These are phyloP conservation scores for Machimus rusticus DNA, from an alignment of 2,888 invertebrate genomes.

Conservation along the genomic window DNA sequence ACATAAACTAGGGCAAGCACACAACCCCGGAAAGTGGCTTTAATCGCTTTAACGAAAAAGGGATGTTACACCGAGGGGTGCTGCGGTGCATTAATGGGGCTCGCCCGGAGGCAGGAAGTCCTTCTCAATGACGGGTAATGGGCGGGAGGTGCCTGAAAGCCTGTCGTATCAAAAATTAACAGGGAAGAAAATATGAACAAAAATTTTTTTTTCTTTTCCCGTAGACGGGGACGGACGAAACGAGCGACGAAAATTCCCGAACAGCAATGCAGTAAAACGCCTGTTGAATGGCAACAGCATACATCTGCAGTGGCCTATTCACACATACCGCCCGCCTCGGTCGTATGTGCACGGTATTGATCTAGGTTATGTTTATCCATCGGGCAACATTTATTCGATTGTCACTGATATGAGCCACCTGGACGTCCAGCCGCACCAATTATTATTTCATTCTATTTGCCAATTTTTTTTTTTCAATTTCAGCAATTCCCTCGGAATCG, in stretches of 20 bases:
- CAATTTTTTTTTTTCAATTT: background rate
- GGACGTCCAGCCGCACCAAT: background rate
- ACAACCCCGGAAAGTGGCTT: constrained; percentile 22
- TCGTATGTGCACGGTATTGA: constrained; percentile 49
- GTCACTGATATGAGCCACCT: constrained; percentile 4
- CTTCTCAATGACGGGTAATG: background rate
- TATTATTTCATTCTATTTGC: background rate
- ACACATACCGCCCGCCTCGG: constrained; percentile 45
- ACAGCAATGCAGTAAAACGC: constrained; percentile 52
- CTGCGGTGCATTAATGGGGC: background rate
- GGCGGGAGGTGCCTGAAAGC: background rate
- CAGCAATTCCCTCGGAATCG: background rate
- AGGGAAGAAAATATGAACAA: background rate
- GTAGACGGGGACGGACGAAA: background rate
- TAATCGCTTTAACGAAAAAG: constrained; percentile 32
- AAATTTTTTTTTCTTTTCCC: constrained; percentile 39
- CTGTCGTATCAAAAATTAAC: background rate
- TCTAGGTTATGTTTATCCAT: constrained; percentile 52
- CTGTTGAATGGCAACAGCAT: constrained; percentile 49
- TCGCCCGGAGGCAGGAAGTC: background rate
- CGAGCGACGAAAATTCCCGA: constrained; percentile 37
- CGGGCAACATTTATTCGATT: constrained; percentile 43
- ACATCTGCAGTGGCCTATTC: constrained; percentile 33
- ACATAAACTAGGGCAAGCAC: constrained; percentile 37
- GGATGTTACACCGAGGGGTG: background rate